A percentile compares a stretch with the other conserved stretches of the same genome.
Conservation (phyloP, 92 coral and sea anemone species). For the Palythoa caribaeorum region DNA sequence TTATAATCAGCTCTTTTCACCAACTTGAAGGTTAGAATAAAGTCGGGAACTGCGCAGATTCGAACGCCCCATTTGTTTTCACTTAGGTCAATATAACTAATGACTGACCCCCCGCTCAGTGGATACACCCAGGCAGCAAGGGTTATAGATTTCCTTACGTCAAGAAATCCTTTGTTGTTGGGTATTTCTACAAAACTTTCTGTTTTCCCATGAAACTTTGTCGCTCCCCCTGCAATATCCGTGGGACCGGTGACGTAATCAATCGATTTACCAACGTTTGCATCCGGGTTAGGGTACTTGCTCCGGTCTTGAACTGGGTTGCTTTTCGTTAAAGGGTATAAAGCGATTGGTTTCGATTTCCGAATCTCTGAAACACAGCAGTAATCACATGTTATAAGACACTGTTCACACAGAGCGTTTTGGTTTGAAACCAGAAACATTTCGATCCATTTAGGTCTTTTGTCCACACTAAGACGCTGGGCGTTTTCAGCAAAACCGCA, state of each 20-base stretch:
- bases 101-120: conserved; percentile 1
- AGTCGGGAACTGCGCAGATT: neutral
- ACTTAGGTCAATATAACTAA: conserved; percentile 9
- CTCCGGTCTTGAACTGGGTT: neutral
- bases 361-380: neutral
- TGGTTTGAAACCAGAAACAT: no score
- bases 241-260: conserved; percentile 19
- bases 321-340: conserved; percentile 21
- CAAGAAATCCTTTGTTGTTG: conserved; percentile 38
- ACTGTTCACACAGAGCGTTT: no score
- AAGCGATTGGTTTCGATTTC: conserved; percentile 23
- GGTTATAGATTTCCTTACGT: neutral
- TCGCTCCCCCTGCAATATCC: neutral
- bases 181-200: conserved; percentile 21
- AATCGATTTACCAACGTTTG: neutral
- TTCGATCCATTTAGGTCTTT: no score
- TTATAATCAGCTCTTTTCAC: conserved; percentile 15
- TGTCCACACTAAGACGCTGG: no score
- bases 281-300: neutral
- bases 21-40: conserved; percentile 1
- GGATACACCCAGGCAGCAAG: conserved; percentile 41
- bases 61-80: conserved; percentile 7
- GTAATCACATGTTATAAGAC: no score
- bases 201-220: conserved; percentile 10
- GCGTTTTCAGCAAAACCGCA: no score